phyloP scores from a whole-genome alignment of 2,113 vertebrate genomes.

The Alces alces region DNA sequence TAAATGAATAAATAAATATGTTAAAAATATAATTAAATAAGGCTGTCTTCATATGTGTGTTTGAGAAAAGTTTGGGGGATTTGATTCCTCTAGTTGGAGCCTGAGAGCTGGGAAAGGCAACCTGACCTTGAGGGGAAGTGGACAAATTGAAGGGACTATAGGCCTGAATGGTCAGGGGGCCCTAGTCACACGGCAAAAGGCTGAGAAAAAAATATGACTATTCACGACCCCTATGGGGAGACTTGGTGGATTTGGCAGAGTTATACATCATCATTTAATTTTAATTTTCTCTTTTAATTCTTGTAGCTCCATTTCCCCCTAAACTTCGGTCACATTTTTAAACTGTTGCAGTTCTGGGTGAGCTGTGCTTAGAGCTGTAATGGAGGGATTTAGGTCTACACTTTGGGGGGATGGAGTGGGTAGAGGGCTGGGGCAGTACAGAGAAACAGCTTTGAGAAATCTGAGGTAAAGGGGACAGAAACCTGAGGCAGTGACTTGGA shows the following conservation, averaged over 20 bases:
- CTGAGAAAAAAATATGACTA: not conserved
- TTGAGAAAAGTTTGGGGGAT: not conserved
- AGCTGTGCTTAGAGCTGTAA: not conserved
- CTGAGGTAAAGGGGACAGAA: not conserved
- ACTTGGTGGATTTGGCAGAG: not conserved
- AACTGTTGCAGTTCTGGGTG: not conserved
- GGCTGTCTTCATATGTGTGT: not conserved
- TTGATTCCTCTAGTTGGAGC: not conserved
- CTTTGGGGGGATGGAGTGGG: not conserved
- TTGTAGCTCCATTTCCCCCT: not conserved
- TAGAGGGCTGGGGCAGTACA: not conserved
- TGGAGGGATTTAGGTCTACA: not conserved
- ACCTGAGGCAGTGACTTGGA: not conserved
- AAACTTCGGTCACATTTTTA: not conserved
- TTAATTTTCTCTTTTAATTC: not conserved
- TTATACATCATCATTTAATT: not conserved
- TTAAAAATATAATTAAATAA: not conserved
- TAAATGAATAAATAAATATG: not conserved
- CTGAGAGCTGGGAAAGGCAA: not conserved
- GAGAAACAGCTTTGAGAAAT: not conserved
- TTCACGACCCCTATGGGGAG: not conserved
- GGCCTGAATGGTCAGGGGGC: not conserved
- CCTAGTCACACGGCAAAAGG: not conserved
- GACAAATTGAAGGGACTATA: not conserved
- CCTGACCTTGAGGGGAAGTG: not conserved